Conservation (phyloP, 2,797 vertebrate species). For the Taeniopygia guttata region DNA sequence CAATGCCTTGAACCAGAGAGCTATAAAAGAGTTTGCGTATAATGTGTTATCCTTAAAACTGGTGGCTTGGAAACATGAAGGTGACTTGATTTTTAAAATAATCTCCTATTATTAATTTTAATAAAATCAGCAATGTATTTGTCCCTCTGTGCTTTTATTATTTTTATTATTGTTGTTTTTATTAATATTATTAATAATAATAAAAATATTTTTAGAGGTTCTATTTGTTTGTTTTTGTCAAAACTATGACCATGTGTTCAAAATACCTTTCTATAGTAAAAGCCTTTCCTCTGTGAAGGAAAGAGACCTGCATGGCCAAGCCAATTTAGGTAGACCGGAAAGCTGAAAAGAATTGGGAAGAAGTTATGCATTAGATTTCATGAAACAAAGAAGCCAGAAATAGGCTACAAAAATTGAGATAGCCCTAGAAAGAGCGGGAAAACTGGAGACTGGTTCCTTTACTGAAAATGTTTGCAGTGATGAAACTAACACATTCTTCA, state of each 20-base stretch:
- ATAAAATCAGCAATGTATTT: not conserved
- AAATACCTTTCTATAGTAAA: not conserved
- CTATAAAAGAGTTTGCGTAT: not conserved
- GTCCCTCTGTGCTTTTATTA: fast-evolving
- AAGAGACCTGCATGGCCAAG: not conserved
- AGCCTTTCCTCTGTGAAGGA: not conserved
- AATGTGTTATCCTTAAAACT: not conserved
- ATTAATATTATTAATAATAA: not conserved
- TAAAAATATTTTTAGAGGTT: not conserved
- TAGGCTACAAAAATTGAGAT: not conserved
- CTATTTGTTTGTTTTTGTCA: not conserved
- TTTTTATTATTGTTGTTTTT: too few relatives aligned
- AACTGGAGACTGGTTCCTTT: not conserved
- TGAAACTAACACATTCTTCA: not conserved
- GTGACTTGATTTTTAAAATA: not conserved
- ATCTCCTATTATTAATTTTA: not conserved
- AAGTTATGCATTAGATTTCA: not conserved
- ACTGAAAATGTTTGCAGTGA: not conserved
- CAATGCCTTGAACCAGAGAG: not conserved
- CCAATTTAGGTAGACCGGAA: not conserved
- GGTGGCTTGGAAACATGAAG: not conserved
- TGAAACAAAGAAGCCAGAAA: not conserved
- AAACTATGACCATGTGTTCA: not conserved
- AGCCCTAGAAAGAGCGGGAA: not conserved
- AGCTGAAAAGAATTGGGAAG: not conserved